phyloP scores from a whole-genome alignment of 2,797 vertebrate genomes.

The Lycodopsis pacificus region DNA sequence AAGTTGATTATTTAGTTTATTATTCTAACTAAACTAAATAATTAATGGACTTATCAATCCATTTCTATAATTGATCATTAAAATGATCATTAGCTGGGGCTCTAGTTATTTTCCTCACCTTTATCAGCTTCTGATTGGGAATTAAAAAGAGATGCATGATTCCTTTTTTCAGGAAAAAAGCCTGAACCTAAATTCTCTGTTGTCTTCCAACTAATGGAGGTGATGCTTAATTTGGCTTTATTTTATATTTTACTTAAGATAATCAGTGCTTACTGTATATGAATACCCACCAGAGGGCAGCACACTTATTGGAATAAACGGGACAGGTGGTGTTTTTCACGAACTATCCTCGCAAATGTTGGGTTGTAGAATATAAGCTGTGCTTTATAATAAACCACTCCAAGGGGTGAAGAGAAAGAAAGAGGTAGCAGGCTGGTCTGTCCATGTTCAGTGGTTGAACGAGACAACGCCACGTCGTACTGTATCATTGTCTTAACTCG shows the following conservation, averaged over 20 bases:
- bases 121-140: background rate
- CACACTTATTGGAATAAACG: conserved; percentile 23
- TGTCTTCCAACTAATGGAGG: background rate
- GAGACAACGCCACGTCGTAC: background rate
- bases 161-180: background rate
- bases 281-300: conserved; percentile 65
- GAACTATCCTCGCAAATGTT: background rate
- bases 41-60: background rate
- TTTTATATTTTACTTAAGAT: background rate
- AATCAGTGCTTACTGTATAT: background rate
- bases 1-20: background rate
- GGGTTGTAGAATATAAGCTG: background rate
- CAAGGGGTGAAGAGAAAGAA: background rate
- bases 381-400: background rate
- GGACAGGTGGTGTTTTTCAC: background rate
- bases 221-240: background rate
- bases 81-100: background rate
- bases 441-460: background rate
- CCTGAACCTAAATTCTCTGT: background rate
- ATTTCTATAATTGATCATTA: background rate
- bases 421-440: background rate
- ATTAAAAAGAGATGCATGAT: background rate
- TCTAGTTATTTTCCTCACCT: background rate
- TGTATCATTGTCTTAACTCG: conserved; percentile 16
- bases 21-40: no score